Base-by-base conservation (phyloP, 2,888 invertebrate species). In the Mythimna lalbum region DNA sequence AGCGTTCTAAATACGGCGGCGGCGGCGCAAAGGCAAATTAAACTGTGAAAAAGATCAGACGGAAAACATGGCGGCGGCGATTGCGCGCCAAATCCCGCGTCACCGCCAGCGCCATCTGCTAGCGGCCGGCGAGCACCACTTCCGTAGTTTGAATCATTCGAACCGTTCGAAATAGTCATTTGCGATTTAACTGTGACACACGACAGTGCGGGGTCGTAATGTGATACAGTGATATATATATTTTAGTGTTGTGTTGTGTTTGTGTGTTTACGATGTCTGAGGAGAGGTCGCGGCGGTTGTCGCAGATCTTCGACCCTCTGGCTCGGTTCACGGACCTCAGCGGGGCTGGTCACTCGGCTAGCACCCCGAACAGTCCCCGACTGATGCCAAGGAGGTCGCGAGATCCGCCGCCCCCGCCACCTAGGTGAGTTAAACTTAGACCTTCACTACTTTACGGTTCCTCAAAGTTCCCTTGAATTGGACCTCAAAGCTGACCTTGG, bases 261-360 rank as follows among this genome's bases (percentile, higher is more conserved):
- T 92, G 91, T 91, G 88, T 91, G 91, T 88, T 80, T 89, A 89
- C 87, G 88, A 97, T 97, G 97, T 96, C 97, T 86, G 97, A 97
- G 94, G 97, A 97, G 92, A 96, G 97, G 90, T 96, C 97, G 92
- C 97, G 97, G 89, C 97, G 98, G 90, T 95, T 98, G 92, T 98
- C 98, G 93, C 98, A 98, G 96, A 97, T 98, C 87, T 98, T 98
- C 92, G 98, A 98, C 94, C 98, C 98, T 84, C 96, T 98, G 89
- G 97, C 98, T 80, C 96, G 98, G 92, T 96, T 98, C 80, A 97
- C 97, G 92, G 97, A 98, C 91, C 95, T 97, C 85, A 97, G 97
- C 84, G 94, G 96, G 84, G 94, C 97, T 86, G 94, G 95, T 10
- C 95, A 93, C 63, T 96, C 96, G 69, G 93, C 93, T 59, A 97